Evolutionary conservation across 2,797 vertebrate species (phyloP), one percentile per base, ranked within the genome.

Genomic region (Remorina albescens): DNA sequence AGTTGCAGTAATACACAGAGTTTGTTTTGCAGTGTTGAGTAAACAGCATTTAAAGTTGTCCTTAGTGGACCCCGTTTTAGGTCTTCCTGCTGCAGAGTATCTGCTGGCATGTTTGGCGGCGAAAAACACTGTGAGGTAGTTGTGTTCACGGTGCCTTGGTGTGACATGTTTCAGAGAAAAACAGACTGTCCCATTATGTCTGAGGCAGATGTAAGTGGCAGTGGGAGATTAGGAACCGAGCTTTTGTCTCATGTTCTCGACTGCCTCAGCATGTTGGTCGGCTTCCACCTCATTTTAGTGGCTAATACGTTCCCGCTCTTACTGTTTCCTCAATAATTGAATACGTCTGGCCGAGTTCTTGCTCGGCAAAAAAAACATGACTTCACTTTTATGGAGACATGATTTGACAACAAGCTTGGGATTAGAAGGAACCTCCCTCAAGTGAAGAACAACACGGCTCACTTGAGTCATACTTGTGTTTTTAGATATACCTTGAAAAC

Each of bases 331-430:
- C 62, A 92, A 93, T 92, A 84, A 93, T 93, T 90, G 28, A 93
- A 71, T 28, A 74, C 16, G 39, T 78, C 81, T 84, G 77, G 73
- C 71, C 66, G 37, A 67, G 75, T 78, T 86, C 67, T 83, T 26
- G 63, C 83, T 77, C 61, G 63, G 46, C 73, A 80, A 68, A 64
- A 57, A 85, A 83, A 78, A 91, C 88, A 93, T 6, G 54, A 86
- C 67, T 92, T 91, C 85, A 85, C 90, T 91, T 91, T 92, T 92
- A 92, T 62, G 53, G 68, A 57, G 75, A 88, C 87, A 88, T 41
- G 67, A 84, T 75, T 88, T 56, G 74, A 87, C 87, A 89, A 87
- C 87, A 87, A 81, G 72, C 57, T 67, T 66, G 86, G 81, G 84
- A 87, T 84, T 82, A 80, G 60, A 59, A 13, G 2, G 68, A 71